Conservation (phyloP, 2,888 invertebrate species). For the Hydroisotoma schaefferi region DNA sequence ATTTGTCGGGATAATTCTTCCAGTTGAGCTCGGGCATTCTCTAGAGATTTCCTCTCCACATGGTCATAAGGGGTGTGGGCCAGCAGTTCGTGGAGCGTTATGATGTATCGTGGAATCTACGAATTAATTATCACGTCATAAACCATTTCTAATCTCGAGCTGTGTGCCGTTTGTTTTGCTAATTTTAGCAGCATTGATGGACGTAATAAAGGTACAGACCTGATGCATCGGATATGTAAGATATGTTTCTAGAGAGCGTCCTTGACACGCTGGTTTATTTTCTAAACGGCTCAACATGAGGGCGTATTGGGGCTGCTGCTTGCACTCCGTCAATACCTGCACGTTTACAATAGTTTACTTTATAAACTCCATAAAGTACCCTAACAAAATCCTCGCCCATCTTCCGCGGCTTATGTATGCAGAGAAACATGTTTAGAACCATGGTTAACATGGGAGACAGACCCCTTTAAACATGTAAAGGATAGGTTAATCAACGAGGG, state of each 20-base stretch:
- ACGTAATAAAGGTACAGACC: constrained; percentile 56
- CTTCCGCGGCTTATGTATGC: too few species aligned
- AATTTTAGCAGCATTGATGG: too few species aligned
- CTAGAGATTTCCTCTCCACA: constrained; percentile 82
- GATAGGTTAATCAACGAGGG: too few species aligned
- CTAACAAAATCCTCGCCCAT: too few species aligned
- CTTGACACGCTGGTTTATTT: constrained; percentile 79
- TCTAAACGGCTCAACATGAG: constrained; percentile 67
- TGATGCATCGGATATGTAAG: constrained; percentile 93
- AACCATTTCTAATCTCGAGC: background rate
- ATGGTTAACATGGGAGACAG: too few species aligned
- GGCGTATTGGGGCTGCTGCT: constrained; percentile 60
- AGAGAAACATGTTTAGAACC: too few species aligned
- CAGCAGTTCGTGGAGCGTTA: constrained; percentile 81
- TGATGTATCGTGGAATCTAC: constrained; percentile 82
- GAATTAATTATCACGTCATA: background rate
- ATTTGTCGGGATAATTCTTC: constrained; percentile 66
- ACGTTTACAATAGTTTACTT: background rate
- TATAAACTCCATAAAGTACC: too few species aligned
- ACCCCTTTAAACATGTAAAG: too few species aligned
- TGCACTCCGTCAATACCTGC: constrained; percentile 79
- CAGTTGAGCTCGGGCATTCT: constrained; percentile 79
- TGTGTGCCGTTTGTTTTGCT: too few species aligned
- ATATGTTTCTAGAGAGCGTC: constrained; percentile 79
- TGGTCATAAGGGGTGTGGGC: constrained; percentile 90